A percentile compares a stretch with the other conserved stretches of the same genome.
phyloP scores from a whole-genome alignment of 2,113 vertebrate species.

The Forbesichthys agassizii region DNA sequence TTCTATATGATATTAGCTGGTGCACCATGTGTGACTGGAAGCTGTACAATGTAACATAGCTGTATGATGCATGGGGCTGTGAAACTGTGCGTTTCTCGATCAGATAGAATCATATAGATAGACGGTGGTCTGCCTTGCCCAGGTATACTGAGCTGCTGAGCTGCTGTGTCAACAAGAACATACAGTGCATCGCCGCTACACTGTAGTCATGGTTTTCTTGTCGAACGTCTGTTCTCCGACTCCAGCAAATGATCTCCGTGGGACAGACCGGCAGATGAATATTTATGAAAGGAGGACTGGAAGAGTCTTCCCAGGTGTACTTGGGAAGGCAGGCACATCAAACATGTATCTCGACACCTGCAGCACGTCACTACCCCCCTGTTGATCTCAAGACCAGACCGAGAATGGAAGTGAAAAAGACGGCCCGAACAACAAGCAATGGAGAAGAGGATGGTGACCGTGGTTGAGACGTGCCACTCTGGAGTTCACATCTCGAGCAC shows the following conservation, averaged over 20 bases:
- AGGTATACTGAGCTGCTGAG: constrained; percentile 43
- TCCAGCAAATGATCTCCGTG: constrained; percentile 34
- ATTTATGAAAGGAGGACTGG: constrained; percentile 39
- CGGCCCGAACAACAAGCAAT: constrained; percentile 2
- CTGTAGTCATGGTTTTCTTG: constrained; percentile 26
- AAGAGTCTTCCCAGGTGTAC: background rate
- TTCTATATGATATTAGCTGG: constrained; percentile 16
- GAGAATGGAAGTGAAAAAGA: constrained; percentile 29
- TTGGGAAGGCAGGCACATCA: constrained; percentile 36
- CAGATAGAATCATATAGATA: constrained; percentile 25
- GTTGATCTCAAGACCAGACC: constrained; percentile 31
- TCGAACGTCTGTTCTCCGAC: constrained; percentile 25
- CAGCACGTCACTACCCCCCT: constrained; percentile 38
- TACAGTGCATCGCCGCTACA: background rate
- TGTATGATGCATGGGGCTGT: constrained; percentile 24
- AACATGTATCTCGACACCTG: constrained; percentile 26
- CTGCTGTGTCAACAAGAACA: constrained; percentile 38
- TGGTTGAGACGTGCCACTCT: constrained; percentile 29
- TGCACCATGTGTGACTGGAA: constrained; percentile 36
- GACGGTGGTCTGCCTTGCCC: background rate
- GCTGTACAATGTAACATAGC: constrained; percentile 15
- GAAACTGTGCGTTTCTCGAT: constrained; percentile 34
- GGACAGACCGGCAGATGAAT: constrained; percentile 39
- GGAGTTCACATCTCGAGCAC: constrained; percentile 37
- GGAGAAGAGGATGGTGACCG: background rate